Evolutionary conservation across 2,888 invertebrate species (phyloP).

Genomic region (Ochropacha duplaris): DNA sequence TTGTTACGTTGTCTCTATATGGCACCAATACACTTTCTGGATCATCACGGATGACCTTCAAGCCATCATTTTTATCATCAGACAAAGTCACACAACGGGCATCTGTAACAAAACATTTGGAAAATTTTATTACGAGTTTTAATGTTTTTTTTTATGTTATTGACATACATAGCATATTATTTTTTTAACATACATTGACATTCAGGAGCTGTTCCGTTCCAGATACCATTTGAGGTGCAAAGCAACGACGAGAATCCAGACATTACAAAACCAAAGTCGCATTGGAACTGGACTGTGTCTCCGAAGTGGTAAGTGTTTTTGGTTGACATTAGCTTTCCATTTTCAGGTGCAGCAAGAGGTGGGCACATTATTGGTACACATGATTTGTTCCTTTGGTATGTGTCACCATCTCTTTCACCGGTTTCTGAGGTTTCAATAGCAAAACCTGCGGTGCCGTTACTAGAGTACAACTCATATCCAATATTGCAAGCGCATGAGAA

Average conservation of each 20-base stretch:
- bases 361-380: slow-evolving; percentile 97
- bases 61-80: slow-evolving; percentile 94
- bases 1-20: slow-evolving; percentile 94
- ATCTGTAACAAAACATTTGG: slow-evolving; percentile 79
- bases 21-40: slow-evolving; percentile 93
- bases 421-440: slow-evolving; percentile 90
- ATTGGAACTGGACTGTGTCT: slow-evolving; percentile 94
- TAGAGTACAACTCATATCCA: slow-evolving; percentile 94
- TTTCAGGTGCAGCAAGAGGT: slow-evolving; percentile 88
- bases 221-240: slow-evolving; percentile 94
- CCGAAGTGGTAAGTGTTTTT: slow-evolving; percentile 93
- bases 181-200: slow-evolving; percentile 90
- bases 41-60: slow-evolving; percentile 89
- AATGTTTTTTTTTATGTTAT: not conserved
- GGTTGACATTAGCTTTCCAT: slow-evolving; percentile 92
- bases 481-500: slow-evolving; percentile 94
- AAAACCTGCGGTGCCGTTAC: slow-evolving; percentile 95
- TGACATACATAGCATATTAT: slow-evolving; percentile 1
- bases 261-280: slow-evolving; percentile 97
- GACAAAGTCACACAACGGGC: slow-evolving; percentile 95
- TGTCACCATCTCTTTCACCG: slow-evolving; percentile 94
- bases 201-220: slow-evolving; percentile 97
- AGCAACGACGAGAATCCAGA: slow-evolving; percentile 92
- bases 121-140: too few species aligned
- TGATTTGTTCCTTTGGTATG: slow-evolving; percentile 95